Percentiles rank a stretch among this genome's conserved stretches.
Evolutionary conservation across 2,113 vertebrate species (phyloP).

Genomic region (Poecilia latipinna): DNA sequence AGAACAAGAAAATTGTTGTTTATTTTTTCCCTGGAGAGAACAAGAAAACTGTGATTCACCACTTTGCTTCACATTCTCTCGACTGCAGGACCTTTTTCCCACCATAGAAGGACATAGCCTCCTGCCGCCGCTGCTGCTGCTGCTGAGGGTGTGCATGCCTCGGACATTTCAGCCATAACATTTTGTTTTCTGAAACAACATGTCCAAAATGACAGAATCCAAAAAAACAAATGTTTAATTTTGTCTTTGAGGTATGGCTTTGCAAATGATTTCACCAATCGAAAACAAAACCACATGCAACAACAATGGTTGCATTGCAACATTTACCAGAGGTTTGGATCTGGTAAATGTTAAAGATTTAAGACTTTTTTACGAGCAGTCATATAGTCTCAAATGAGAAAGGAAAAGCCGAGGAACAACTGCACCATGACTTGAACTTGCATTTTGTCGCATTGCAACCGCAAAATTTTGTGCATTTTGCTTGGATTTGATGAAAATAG

Average conservation of each 20-base stretch:
- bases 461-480: neutral
- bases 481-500: neutral
- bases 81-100: conserved; percentile 18
- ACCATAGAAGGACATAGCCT: conserved; percentile 70
- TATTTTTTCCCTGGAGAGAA: conserved; percentile 1
- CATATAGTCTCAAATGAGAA: conserved; percentile 21
- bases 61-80: conserved; percentile 20
- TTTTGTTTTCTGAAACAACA: conserved; percentile 64
- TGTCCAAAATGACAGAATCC: conserved; percentile 29
- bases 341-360: neutral
- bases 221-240: conserved; percentile 41
- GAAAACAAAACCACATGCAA: conserved; percentile 4
- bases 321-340: neutral
- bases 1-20: neutral
- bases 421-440: neutral
- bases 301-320: neutral
- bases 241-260: conserved; percentile 1
- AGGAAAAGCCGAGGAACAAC: neutral
- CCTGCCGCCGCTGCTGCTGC: neutral
- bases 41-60: conserved; percentile 54
- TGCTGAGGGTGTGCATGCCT: conserved; percentile 6
- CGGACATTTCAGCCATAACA: conserved; percentile 24
- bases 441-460: neutral
- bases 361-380: neutral
- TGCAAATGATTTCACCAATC: conserved; percentile 4